Percentiles rank a stretch among this genome's conserved stretches.
Conservation (phyloP, 2,797 vertebrate genomes). For the Scleropages formosus region DNA sequence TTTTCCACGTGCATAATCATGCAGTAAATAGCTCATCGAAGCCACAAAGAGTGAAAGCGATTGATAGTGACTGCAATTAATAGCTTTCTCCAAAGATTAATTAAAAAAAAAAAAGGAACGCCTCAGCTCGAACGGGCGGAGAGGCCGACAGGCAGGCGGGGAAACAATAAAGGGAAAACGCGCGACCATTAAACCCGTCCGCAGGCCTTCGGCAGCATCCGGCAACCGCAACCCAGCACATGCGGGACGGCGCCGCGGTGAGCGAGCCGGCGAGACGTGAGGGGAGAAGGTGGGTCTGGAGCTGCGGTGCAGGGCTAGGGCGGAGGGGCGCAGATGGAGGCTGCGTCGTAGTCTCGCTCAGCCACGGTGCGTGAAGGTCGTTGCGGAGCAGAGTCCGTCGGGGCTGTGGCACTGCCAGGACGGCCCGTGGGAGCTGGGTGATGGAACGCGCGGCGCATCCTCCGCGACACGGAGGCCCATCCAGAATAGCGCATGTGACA, state of each 20-base stretch:
- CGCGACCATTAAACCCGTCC: no score
- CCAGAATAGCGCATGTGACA: neutral
- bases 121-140: constrained; percentile 27
- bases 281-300: neutral
- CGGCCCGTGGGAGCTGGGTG: neutral
- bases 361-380: neutral
- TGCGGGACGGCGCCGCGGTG: neutral
- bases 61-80: constrained; percentile 50
- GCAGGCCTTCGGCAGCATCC: no score
- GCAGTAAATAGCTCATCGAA: constrained; percentile 48
- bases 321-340: neutral
- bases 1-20: constrained; percentile 42
- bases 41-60: constrained; percentile 42
- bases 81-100: constrained; percentile 47
- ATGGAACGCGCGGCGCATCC: neutral
- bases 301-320: neutral
- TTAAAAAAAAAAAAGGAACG: constrained; percentile 38
- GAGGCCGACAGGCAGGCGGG: neutral
- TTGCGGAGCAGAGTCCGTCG: neutral
- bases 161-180: neutral
- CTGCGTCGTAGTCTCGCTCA: neutral
- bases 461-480: neutral
- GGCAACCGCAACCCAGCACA: no score
- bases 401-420: neutral
- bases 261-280: neutral